Evolutionary conservation across 2,797 vertebrate species (phyloP), one percentile per base, ranked within the genome.

Genomic region (Lycodopsis pacificus): DNA sequence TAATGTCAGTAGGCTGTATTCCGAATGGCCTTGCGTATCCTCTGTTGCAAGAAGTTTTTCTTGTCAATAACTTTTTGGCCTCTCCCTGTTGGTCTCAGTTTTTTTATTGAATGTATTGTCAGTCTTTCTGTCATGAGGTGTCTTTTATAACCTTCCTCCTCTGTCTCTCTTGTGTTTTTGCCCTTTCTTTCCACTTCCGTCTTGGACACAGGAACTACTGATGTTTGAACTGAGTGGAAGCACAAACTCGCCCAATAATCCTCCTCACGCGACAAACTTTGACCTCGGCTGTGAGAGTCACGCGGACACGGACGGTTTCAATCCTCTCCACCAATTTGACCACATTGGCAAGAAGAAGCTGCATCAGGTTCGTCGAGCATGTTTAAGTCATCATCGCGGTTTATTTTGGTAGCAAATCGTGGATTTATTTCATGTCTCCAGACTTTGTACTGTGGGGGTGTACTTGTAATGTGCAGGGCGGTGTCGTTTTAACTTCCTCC

Each of bases 321-420:
- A 97, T 88, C 97, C 98, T 63, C 92, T 98, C 71, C 78, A 90
- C 17, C 93, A 96, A 76, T 96, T 97, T 86, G 93, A 94, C 64
- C 92, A 92, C 7, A 92, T 97, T 73, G 95, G 94, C 86, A 92
- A 77, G 67, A 95, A 91, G 85, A 92, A 95, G 80, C 94, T 97
- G 76, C 92, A 95, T 91, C 96, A 98, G 97, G 98, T 98, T 84
- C 83, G 96, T 96, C n/a, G 38, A 25, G 8, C 49, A 30, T 58
- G 53, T 65, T 57, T 62, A 44, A 0, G 4, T 58, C 49, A 40
- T 48, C 12, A 66, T 51, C 19, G 30, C 34, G 58, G 5, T 46
- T 54, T 65, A 56, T 65, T 63, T 53, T 38, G 30, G 22, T 14
- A 22, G 14, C 2, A 49, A 70, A 76, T 72, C 0, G 11, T 57